These are phyloP conservation scores for Conomelus anceps DNA, from an alignment of 2,888 invertebrate genomes.

Conservation along the genomic window DNA sequence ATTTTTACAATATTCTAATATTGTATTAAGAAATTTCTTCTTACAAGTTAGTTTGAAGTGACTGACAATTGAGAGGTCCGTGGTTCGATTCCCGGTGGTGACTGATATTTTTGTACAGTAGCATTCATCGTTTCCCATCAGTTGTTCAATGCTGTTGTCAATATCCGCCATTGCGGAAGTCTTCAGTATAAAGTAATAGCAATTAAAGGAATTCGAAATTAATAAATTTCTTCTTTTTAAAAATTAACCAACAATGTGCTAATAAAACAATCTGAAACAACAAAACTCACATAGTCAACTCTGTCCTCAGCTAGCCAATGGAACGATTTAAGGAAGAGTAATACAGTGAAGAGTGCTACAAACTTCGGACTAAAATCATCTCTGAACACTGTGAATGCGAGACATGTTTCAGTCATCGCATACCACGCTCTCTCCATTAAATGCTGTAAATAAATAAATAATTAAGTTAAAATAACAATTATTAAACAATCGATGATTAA, in stretches of 20 bases:
- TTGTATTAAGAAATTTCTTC: background rate
- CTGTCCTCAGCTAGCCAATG: slow-evolving; percentile 99
- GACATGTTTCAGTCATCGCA: slow-evolving; percentile 98
- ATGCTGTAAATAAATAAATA: slow-evolving; percentile 60
- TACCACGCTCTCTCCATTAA: slow-evolving; percentile 98
- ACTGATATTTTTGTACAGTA: too few relatives aligned
- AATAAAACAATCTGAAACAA: background rate
- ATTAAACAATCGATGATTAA: too few relatives aligned
- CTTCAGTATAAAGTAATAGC: too few relatives aligned
- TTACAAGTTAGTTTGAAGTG: too few relatives aligned
- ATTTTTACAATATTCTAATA: too few relatives aligned
- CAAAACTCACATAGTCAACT: slow-evolving; percentile 88
- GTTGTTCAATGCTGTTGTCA: too few relatives aligned
- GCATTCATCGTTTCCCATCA: too few relatives aligned
- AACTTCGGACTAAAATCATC: slow-evolving; percentile 99
- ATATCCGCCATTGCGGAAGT: too few relatives aligned
- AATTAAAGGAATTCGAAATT: too few relatives aligned
- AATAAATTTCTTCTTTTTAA: background rate
- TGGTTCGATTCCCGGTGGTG: too few relatives aligned
- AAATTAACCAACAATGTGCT: background rate
- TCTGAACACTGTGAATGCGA: slow-evolving; percentile 97
- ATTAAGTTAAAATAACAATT: background rate
- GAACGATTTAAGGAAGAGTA: slow-evolving; percentile 96
- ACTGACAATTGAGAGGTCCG: too few relatives aligned
- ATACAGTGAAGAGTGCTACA: slow-evolving; percentile 91